phyloP scores from a whole-genome alignment of 1,140 invertebrate species.

The Lordiphosa clarofinis region DNA sequence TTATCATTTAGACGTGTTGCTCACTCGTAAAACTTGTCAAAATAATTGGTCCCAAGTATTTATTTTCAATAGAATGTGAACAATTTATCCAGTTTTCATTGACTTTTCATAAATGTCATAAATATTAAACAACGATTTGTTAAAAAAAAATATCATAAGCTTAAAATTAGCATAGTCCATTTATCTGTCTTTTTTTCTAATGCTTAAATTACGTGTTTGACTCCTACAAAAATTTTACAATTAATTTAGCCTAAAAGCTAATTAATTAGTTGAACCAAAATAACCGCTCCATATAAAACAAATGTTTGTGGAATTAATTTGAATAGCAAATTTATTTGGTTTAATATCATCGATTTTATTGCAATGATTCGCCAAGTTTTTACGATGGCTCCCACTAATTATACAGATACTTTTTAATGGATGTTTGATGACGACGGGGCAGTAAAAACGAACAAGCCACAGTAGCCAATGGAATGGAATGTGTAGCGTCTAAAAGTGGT shows the following conservation, averaged over 20 bases:
- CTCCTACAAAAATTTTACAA: slow-evolving; percentile 12
- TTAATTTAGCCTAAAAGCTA: slow-evolving; percentile 11
- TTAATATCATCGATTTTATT: slow-evolving; percentile 22
- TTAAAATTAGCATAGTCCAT: no score
- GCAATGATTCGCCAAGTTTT: slow-evolving; percentile 22
- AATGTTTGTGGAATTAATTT: slow-evolving; percentile 32
- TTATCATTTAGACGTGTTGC: no score
- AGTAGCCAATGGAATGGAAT: slow-evolving; percentile 24
- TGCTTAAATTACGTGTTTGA: not conserved
- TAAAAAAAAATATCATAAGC: no score
- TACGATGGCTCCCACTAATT: slow-evolving; percentile 25
- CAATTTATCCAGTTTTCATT: no score
- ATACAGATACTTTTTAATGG: slow-evolving; percentile 9
- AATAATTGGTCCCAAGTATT: no score
- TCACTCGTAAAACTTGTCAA: no score
- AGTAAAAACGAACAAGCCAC: slow-evolving; percentile 32
- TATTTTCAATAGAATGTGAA: no score
- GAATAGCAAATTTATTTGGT: slow-evolving; percentile 34
- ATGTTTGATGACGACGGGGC: not conserved
- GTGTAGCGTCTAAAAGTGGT: slow-evolving; percentile 1
- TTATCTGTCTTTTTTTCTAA: no score
- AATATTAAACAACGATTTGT: no score
- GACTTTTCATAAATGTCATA: no score
- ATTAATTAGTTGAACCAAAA: slow-evolving; percentile 39
- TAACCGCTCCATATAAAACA: slow-evolving; percentile 24